phyloP scores from a whole-genome alignment of 2,113 vertebrate species.

The Cyprinodon tularosa region DNA sequence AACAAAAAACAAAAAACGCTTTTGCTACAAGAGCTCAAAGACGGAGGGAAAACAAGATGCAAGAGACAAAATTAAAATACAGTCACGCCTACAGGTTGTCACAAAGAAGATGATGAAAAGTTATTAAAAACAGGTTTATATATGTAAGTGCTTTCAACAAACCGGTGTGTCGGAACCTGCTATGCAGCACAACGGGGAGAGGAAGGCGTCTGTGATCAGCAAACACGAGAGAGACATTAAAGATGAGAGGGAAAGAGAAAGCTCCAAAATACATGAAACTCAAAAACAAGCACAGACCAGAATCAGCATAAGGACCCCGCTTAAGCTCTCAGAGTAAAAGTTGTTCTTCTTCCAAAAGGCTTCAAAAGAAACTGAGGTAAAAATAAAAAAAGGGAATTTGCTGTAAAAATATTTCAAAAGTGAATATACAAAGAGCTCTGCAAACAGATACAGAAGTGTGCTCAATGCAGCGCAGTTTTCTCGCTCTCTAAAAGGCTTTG shows the following conservation, averaged over 20 bases:
- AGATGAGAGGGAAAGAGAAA: conserved; percentile 20
- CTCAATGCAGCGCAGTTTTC: neutral
- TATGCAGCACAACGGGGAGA: neutral
- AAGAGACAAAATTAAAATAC: conserved; percentile 39
- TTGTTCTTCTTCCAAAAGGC: conserved; percentile 1
- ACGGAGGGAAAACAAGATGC: conserved; percentile 38
- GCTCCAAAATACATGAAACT: conserved; percentile 17
- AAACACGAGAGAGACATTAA: conserved; percentile 5
- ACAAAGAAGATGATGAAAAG: conserved; percentile 44
- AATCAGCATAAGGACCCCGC: conserved; percentile 7
- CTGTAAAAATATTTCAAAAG: conserved; percentile 3
- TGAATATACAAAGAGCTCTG: neutral
- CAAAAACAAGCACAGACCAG: conserved; percentile 15
- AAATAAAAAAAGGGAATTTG: neutral
- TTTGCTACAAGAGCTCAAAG: conserved; percentile 11
- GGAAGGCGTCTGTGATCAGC: conserved; percentile 6
- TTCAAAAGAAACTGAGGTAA: conserved; percentile 9
- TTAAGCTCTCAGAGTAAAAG: conserved; percentile 7
- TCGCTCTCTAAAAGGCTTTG: neutral
- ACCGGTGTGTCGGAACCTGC: conserved; percentile 29
- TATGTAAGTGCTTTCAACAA: conserved; percentile 41
- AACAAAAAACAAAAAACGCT: conserved; percentile 44
- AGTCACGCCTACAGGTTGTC: conserved; percentile 50
- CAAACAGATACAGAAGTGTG: neutral
- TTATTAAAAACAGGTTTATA: conserved; percentile 53